Evolutionary conservation across 92 coral and sea anemone genomes (phyloP).

Genomic region (Chrysogorgia sp.): DNA sequence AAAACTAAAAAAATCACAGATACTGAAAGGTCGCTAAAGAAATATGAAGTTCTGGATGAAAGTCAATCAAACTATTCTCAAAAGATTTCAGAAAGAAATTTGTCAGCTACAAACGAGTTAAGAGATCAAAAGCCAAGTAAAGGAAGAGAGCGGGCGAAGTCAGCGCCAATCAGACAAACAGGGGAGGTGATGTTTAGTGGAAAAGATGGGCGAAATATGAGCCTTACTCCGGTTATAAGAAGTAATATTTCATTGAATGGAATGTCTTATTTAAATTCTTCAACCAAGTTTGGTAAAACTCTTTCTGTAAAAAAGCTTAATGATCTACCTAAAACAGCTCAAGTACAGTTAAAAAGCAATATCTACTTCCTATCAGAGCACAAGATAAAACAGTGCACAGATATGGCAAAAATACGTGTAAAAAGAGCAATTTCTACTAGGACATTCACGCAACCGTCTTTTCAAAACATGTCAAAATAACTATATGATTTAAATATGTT

Average conservation of each 20-base stretch:
- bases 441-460: neutral
- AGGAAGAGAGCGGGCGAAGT: constrained; percentile 10
- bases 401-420: constrained; percentile 20
- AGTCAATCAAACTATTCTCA: neutral
- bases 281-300: neutral
- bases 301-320: neutral
- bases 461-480: no score
- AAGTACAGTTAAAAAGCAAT: constrained; percentile 23
- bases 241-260: constrained; percentile 1
- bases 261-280: neutral
- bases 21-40: no score
- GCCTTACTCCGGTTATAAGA: constrained; percentile 34
- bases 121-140: neutral
- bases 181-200: constrained; percentile 27
- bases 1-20: no score
- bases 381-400: constrained; percentile 21
- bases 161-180: constrained; percentile 18
- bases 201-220: constrained; percentile 30
- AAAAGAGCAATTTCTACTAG: constrained; percentile 13
- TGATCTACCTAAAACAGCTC: constrained; percentile 34
- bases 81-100: neutral
- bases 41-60: no score
- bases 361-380: constrained; percentile 38
- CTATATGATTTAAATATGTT: no score
- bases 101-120: neutral